Conservation (phyloP, 2,888 invertebrate species). For the Pocota personata region DNA sequence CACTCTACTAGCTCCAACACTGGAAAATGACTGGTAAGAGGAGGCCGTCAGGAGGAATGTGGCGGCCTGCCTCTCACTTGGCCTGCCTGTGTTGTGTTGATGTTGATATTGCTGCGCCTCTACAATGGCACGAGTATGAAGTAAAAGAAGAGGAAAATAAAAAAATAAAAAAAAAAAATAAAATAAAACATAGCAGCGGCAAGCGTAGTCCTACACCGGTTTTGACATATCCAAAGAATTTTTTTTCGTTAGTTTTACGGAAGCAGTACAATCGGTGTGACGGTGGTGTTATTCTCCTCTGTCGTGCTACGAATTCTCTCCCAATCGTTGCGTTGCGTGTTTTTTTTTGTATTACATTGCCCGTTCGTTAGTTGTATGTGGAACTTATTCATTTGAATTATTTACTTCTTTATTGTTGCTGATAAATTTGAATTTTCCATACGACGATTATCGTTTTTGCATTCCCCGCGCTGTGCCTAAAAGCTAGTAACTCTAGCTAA, state of each 20-base stretch:
- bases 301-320: slow-evolving; percentile 56
- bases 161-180: slow-evolving; percentile 30
- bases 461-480: slow-evolving; percentile 65
- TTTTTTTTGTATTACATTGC: slow-evolving; percentile 46
- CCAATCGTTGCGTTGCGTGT: slow-evolving; percentile 75
- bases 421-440: neutral
- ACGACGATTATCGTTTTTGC: neutral
- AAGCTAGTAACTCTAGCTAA: slow-evolving; percentile 27
- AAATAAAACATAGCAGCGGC: slow-evolving; percentile 42
- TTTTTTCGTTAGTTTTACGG: slow-evolving; percentile 77
- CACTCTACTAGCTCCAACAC: slow-evolving; percentile 40
- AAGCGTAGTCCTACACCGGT: slow-evolving; percentile 74
- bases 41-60: slow-evolving; percentile 30
- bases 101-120: slow-evolving; percentile 58
- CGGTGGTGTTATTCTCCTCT: slow-evolving; percentile 74
- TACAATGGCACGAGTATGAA: slow-evolving; percentile 67
- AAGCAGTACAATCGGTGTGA: slow-evolving; percentile 75
- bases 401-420: slow-evolving; percentile 56
- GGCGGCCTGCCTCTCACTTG: slow-evolving; percentile 47
- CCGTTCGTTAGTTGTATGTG: slow-evolving; percentile 74
- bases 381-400: slow-evolving; percentile 79
- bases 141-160: slow-evolving; percentile 57
- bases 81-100: slow-evolving; percentile 40
- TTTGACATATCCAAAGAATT: slow-evolving; percentile 71
- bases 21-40: slow-evolving; percentile 47